A percentile compares a stretch with the other conserved stretches of the same genome.
These are phyloP conservation scores for Miltochrista miniata DNA, from an alignment of 2,888 invertebrate genomes.

Conservation along the genomic window DNA sequence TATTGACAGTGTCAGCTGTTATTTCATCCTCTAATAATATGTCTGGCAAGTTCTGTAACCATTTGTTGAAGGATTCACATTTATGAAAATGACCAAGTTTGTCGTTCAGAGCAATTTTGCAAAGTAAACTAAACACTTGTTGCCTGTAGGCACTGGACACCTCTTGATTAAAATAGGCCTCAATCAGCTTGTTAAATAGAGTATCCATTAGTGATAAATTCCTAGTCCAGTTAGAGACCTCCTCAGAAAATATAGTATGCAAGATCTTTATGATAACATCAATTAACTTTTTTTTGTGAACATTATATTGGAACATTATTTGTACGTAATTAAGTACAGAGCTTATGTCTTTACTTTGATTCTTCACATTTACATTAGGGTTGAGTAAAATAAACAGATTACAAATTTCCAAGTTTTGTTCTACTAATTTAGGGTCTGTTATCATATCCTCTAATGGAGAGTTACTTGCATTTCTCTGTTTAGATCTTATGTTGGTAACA, in stretches of 20 bases:
- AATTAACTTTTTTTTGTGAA: slow-evolving; percentile 46
- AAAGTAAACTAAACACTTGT: slow-evolving; percentile 68
- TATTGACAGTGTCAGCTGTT: slow-evolving; percentile 77
- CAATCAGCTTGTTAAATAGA: slow-evolving; percentile 66
- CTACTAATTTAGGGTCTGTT: slow-evolving; percentile 64
- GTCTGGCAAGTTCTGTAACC: slow-evolving; percentile 82
- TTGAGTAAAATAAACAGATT: slow-evolving; percentile 76
- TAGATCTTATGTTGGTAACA: slow-evolving; percentile 68
- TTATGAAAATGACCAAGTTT: slow-evolving; percentile 64
- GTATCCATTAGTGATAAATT: slow-evolving; percentile 55
- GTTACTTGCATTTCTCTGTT: slow-evolving; percentile 43
- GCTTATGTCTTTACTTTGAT: slow-evolving; percentile 58
- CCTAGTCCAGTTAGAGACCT: slow-evolving; percentile 67
- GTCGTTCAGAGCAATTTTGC: slow-evolving; percentile 72
- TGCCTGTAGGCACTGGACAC: slow-evolving; percentile 56
- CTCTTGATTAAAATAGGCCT: slow-evolving; percentile 60
- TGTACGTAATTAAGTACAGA: slow-evolving; percentile 78
- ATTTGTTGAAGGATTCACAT: slow-evolving; percentile 68
- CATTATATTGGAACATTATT: slow-evolving; percentile 65
- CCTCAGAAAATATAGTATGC: slow-evolving; percentile 60
- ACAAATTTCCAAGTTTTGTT: slow-evolving; percentile 68
- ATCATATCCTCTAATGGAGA: slow-evolving; percentile 56
- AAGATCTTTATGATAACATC: slow-evolving; percentile 59
- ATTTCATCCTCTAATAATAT: slow-evolving; percentile 79
- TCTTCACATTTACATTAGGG: slow-evolving; percentile 64